Percentiles rank a stretch among this genome's conserved stretches.
phyloP scores from a whole-genome alignment of 2,888 invertebrate species.

The Tipula unca region DNA sequence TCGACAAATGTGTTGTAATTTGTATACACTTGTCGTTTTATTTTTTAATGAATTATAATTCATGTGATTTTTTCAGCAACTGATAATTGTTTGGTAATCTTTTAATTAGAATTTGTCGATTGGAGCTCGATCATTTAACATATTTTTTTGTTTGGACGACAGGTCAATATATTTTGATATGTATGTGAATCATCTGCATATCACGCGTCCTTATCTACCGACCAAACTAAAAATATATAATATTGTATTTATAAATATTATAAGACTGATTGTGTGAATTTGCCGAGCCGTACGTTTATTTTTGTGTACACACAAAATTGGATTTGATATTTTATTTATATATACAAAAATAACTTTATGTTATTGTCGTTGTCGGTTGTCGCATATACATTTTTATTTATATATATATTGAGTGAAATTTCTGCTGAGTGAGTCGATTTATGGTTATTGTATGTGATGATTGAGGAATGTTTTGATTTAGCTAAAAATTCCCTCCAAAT shows the following conservation, averaged over 20 bases:
- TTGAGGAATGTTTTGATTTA: not conserved
- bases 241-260: not conserved
- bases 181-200: not conserved
- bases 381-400: not conserved
- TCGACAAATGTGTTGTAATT: not conserved
- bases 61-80: not conserved
- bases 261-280: not conserved
- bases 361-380: not conserved
- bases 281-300: not conserved
- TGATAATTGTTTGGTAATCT: not conserved
- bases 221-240: not conserved
- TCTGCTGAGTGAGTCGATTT: not conserved
- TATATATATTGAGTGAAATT: not conserved
- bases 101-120: not conserved
- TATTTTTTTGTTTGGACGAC: not conserved
- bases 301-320: not conserved
- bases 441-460: not conserved
- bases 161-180: not conserved
- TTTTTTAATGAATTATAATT: not conserved
- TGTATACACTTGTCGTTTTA: not conserved
- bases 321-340: not conserved
- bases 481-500: not conserved
- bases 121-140: not conserved
- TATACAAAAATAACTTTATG: not conserved
- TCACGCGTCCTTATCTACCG: not conserved